Percentiles rank a stretch among this genome's conserved stretches.
phyloP scores from a whole-genome alignment of 1,140 invertebrate species.

The Latrodectus geometricus region DNA sequence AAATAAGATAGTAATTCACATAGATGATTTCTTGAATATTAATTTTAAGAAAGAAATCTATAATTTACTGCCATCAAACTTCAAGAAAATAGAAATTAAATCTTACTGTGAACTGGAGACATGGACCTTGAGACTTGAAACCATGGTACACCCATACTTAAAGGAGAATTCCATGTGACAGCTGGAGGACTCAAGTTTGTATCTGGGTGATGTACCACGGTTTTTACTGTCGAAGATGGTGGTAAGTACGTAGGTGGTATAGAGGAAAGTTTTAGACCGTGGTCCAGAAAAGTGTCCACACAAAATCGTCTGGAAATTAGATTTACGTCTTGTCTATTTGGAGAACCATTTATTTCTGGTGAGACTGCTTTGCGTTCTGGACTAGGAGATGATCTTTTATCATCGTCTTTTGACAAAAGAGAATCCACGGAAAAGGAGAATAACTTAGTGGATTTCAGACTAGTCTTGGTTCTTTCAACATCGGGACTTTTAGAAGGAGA shows the following conservation, averaged over 20 bases:
- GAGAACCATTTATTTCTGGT: not conserved
- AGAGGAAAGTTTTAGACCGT: not conserved
- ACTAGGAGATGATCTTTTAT: slow-evolving; percentile 11
- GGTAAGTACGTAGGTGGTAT: not conserved
- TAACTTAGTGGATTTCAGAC: slow-evolving; percentile 16
- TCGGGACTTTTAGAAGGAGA: slow-evolving; percentile 46
- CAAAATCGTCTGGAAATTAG: not conserved
- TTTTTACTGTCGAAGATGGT: not conserved
- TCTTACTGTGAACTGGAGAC: slow-evolving; percentile 51
- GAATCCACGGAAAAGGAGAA: slow-evolving; percentile 55
- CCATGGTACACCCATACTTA: slow-evolving; percentile 36
- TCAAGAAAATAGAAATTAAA: not conserved
- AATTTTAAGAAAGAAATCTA: too few species aligned
- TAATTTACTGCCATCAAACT: not conserved
- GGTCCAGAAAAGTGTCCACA: slow-evolving; percentile 33
- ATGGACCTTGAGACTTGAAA: slow-evolving; percentile 31
- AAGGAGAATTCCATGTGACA: slow-evolving; percentile 11
- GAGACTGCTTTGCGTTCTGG: not conserved
- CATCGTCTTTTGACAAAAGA: slow-evolving; percentile 6
- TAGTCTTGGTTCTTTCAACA: not conserved
- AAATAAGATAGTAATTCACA: too few species aligned
- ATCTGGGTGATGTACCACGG: slow-evolving; percentile 3
- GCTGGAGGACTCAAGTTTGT: not conserved
- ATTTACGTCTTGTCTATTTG: not conserved
- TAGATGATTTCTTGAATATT: too few species aligned